phyloP scores from a whole-genome alignment of 2,888 invertebrate genomes.

The Ochlodes sylvanus region DNA sequence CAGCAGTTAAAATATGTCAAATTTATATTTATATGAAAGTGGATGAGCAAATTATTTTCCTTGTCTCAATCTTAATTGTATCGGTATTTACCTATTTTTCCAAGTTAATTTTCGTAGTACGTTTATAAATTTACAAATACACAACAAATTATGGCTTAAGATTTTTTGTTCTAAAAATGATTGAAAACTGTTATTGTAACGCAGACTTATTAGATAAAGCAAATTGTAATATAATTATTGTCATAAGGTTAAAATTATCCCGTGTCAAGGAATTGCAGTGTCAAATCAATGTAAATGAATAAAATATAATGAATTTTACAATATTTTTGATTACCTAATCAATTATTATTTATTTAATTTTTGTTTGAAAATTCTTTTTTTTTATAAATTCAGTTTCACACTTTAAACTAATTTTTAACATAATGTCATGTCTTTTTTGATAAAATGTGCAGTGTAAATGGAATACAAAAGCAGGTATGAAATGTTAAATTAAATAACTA shows the following conservation, averaged over 20 bases:
- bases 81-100: neutral
- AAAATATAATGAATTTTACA: neutral
- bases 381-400: no score
- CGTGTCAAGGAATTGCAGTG: constrained; percentile 2
- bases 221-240: neutral
- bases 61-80: no score
- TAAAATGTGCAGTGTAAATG: no score
- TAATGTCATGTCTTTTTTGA: no score
- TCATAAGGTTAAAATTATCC: neutral
- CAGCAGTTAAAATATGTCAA: no score
- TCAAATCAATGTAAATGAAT: neutral
- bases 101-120: neutral
- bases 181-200: neutral
- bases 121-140: neutral
- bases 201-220: neutral
- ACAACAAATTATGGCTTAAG: no score
- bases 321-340: neutral
- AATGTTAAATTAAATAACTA: no score
- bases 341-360: neutral
- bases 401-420: no score
- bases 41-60: no score
- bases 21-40: no score
- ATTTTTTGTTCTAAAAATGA: neutral
- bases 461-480: no score
- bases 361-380: no score